Evolutionary conservation across 2,113 vertebrate species (phyloP).

Genomic region (Alligator mississippiensis): DNA sequence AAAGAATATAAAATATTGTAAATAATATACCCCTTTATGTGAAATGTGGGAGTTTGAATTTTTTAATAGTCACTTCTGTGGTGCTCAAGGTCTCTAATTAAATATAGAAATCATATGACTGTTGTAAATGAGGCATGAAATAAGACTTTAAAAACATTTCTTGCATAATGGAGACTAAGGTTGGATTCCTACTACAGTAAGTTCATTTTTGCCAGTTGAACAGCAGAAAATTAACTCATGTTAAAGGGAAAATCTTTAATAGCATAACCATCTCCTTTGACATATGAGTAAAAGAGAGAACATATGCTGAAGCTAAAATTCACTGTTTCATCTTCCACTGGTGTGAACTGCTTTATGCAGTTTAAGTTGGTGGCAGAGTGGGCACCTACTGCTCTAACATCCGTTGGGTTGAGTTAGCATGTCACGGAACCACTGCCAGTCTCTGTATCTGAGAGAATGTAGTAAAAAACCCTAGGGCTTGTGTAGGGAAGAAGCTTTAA

Average conservation of each 20-base stretch:
- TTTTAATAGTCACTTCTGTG: fast-evolving
- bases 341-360: neutral
- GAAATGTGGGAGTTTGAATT: neutral
- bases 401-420: neutral
- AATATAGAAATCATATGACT: neutral
- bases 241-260: fast-evolving
- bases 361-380: neutral
- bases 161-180: neutral
- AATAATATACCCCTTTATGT: fast-evolving
- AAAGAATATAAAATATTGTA: neutral
- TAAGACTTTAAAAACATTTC: fast-evolving
- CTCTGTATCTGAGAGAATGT: neutral
- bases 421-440: neutral
- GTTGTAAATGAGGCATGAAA: neutral
- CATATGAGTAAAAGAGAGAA: neutral
- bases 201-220: neutral
- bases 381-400: conserved; percentile 1
- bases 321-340: neutral
- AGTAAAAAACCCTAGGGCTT: neutral
- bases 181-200: neutral
- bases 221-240: neutral
- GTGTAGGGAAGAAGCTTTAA: neutral
- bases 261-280: neutral
- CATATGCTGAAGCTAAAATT: too few species aligned
- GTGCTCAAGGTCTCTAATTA: neutral